These are phyloP conservation scores for Galaxea fascicularis DNA, from an alignment of 92 coral and sea anemone genomes.

Conservation along the genomic window DNA sequence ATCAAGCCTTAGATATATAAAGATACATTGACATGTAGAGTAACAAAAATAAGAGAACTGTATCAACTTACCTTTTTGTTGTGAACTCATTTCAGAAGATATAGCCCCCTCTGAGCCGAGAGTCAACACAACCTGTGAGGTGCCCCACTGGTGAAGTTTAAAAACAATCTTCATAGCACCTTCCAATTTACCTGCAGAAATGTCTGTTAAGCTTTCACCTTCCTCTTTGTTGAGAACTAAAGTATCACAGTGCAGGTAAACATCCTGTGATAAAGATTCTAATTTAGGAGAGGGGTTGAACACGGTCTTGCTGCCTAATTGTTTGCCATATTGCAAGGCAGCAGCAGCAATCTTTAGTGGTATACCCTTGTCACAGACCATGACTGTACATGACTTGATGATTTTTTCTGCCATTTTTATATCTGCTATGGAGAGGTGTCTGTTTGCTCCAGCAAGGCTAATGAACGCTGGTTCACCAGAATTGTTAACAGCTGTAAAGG, in stretches of 20 bases:
- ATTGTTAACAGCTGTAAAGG: constrained; percentile 27
- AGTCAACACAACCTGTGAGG: constrained; percentile 74
- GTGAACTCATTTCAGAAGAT: constrained; percentile 59
- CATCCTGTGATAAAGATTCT: constrained; percentile 59
- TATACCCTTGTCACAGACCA: constrained; percentile 89
- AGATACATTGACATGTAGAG: background rate
- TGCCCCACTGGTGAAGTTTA: constrained; percentile 79
- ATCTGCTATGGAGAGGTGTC: constrained; percentile 63
- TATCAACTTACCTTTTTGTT: constrained; percentile 23
- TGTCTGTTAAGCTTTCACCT: constrained; percentile 79
- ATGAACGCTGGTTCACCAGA: constrained; percentile 83
- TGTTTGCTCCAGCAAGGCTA: constrained; percentile 89
- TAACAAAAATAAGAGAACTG: background rate
- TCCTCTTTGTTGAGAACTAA: constrained; percentile 85
- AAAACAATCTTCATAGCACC: constrained; percentile 67
- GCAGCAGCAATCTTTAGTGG: constrained; percentile 71
- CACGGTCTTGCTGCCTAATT: constrained; percentile 73
- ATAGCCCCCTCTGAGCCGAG: constrained; percentile 88
- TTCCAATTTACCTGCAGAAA: constrained; percentile 57
- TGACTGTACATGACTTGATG: constrained; percentile 70
- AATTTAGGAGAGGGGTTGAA: constrained; percentile 90
- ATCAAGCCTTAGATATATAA: background rate
- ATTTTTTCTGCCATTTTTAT: constrained; percentile 56
- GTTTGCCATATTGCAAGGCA: constrained; percentile 75
- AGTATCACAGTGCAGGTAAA: constrained; percentile 65